These are phyloP conservation scores for Atopsyche davidsoni DNA, from an alignment of 1,140 invertebrate genomes.

Conservation along the genomic window DNA sequence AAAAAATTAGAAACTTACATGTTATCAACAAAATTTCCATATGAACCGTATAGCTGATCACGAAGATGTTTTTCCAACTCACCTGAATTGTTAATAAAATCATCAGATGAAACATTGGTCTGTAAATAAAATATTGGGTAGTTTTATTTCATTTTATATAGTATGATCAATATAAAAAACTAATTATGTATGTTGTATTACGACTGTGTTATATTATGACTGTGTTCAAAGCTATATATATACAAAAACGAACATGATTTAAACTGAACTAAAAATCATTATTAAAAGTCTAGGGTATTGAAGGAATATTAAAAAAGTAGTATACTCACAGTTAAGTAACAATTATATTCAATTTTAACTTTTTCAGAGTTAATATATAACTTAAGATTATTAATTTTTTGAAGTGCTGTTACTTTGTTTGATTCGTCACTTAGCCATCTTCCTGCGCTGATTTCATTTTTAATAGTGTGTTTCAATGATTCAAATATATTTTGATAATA, in stretches of 20 bases:
- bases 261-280: too few species aligned
- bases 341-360: too few species aligned
- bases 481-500: slow-evolving; percentile 18
- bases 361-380: too few species aligned
- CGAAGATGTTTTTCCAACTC: slow-evolving; percentile 2
- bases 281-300: too few species aligned
- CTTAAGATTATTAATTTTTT: slow-evolving; percentile 8
- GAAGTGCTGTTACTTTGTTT: background rate
- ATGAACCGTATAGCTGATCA: slow-evolving; percentile 1
- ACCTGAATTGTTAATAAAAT: slow-evolving; percentile 13
- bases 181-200: too few species aligned
- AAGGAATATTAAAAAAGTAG: too few species aligned
- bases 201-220: too few species aligned
- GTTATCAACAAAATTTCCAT: slow-evolving; percentile 14
- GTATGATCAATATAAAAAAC: too few species aligned
- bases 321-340: too few species aligned
- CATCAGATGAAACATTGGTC: background rate
- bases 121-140: slow-evolving; percentile 6
- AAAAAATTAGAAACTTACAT: slow-evolving; percentile 9
- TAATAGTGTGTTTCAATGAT: slow-evolving; percentile 5
- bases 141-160: too few species aligned
- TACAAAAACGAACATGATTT: too few species aligned
- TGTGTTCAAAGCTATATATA: too few species aligned
- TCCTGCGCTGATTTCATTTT: slow-evolving; percentile 2
- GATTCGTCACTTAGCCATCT: background rate